Percentiles rank a stretch among this genome's conserved stretches.
These are phyloP conservation scores for Apotomis turbidana DNA, from an alignment of 2,888 invertebrate genomes.

Conservation along the genomic window DNA sequence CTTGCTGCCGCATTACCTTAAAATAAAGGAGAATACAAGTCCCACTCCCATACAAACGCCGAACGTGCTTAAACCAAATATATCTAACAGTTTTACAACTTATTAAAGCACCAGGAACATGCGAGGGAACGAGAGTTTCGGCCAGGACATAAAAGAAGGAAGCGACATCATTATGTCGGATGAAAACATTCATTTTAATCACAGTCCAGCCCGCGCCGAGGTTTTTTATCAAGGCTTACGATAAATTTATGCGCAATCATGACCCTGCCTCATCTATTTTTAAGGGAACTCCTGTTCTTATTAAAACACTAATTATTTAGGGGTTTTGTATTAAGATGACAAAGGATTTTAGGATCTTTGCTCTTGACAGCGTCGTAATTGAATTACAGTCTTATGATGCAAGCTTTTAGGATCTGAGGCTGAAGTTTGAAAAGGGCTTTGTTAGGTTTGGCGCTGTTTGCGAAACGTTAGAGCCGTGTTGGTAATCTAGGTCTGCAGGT, in stretches of 20 bases:
- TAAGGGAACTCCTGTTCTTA: slow-evolving; percentile 33
- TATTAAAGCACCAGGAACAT: neutral
- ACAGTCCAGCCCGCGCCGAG: slow-evolving; percentile 29
- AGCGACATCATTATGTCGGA: slow-evolving; percentile 32
- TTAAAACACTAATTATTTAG: slow-evolving; percentile 41
- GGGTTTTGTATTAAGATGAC: slow-evolving; percentile 37
- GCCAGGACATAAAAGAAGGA: slow-evolving; percentile 15
- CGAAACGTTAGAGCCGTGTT: neutral
- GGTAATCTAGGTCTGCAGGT: slow-evolving; percentile 8
- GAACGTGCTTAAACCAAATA: slow-evolving; percentile 7
- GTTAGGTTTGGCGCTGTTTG: neutral
- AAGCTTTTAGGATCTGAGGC: slow-evolving; percentile 1
- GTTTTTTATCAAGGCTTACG: slow-evolving; percentile 44
- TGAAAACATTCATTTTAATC: slow-evolving; percentile 42
- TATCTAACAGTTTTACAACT: slow-evolving; percentile 18
- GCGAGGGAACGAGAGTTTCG: neutral
- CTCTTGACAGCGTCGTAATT: slow-evolving; percentile 26
- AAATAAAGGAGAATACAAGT: too few species aligned
- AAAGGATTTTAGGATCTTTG: slow-evolving; percentile 26
- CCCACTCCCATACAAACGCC: too few species aligned
- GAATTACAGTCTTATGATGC: slow-evolving; percentile 25
- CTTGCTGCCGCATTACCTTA: too few species aligned
- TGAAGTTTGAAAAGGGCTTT: slow-evolving; percentile 22
- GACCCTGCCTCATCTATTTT: slow-evolving; percentile 41
- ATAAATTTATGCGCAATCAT: slow-evolving; percentile 57